Percentiles rank a stretch among this genome's conserved stretches.
phyloP scores from a whole-genome alignment of 1,140 invertebrate genomes.

The Orchestia grillus region DNA sequence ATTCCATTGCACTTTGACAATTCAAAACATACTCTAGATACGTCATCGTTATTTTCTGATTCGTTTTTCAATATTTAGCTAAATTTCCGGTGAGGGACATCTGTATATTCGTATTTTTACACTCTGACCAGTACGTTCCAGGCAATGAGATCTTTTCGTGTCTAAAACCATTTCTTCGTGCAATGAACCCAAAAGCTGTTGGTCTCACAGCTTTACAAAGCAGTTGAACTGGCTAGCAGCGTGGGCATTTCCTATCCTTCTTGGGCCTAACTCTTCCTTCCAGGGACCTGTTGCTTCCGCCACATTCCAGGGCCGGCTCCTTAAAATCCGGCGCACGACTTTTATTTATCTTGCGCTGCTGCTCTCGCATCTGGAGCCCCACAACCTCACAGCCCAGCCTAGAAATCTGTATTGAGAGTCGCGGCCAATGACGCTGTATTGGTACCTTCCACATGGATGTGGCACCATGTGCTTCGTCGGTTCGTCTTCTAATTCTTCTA shows the following conservation, averaged over 20 bases:
- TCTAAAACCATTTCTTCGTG: neutral
- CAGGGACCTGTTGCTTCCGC: conserved; percentile 39
- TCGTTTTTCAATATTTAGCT: neutral
- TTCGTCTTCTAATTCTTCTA: neutral
- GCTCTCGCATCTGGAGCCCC: neutral
- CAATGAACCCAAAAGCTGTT: neutral
- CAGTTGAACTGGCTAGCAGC: neutral
- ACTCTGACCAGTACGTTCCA: neutral
- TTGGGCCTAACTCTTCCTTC: conserved; percentile 53
- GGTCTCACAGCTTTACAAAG: neutral
- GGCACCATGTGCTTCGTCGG: neutral
- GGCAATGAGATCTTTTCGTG: neutral
- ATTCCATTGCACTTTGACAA: neutral
- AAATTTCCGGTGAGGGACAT: neutral
- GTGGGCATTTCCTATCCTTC: conserved; percentile 21
- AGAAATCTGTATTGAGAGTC: neutral
- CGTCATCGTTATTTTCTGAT: neutral
- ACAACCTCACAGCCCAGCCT: neutral
- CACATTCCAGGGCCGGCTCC: conserved; percentile 26
- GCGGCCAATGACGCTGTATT: neutral
- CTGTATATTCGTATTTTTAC: neutral
- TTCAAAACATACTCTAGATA: neutral
- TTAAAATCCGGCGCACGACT: conserved; percentile 49
- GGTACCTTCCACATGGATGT: neutral
- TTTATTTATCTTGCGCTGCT: neutral